Percentiles rank a stretch among this genome's conserved stretches.
phyloP scores from a whole-genome alignment of 1,140 invertebrate genomes.

The Scylla paramamosain region DNA sequence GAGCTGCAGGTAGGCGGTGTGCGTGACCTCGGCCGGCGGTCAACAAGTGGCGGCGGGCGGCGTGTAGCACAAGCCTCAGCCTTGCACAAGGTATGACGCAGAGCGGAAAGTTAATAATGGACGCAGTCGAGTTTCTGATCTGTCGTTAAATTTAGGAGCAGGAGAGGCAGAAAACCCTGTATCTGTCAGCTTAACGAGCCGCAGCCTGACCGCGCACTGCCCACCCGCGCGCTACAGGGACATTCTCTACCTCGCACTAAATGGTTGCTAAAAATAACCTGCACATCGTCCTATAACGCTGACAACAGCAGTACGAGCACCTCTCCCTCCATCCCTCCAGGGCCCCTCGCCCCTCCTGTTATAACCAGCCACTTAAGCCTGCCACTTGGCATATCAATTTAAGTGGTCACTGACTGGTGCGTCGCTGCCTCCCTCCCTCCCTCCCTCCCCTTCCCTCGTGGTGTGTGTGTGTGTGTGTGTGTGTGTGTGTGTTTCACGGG shows the following conservation, averaged over 20 bases:
- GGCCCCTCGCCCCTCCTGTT: neutral
- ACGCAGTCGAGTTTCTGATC: neutral
- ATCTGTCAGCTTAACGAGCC: neutral
- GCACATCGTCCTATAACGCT: neutral
- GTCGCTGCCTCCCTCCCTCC: neutral
- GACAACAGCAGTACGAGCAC: neutral
- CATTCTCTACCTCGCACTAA: neutral
- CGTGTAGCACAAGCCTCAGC: neutral
- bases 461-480: conserved; percentile 19
- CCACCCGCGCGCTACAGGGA: too few species aligned
- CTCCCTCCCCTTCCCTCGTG: neutral
- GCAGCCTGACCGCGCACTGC: neutral
- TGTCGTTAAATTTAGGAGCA: neutral
- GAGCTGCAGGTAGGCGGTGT: neutral
- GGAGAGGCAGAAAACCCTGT: neutral
- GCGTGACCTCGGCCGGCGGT: neutral
- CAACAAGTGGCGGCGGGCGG: neutral
- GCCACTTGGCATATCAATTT: conserved; percentile 9
- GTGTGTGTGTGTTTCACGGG: neutral
- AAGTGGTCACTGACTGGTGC: neutral
- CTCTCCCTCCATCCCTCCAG: neutral
- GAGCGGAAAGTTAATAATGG: neutral
- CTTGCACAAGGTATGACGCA: neutral
- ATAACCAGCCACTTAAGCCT: conserved; percentile 13
- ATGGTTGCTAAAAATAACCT: neutral